Base-by-base conservation (phyloP, 1,140 invertebrate species). In the Brachystomella parvula region DNA sequence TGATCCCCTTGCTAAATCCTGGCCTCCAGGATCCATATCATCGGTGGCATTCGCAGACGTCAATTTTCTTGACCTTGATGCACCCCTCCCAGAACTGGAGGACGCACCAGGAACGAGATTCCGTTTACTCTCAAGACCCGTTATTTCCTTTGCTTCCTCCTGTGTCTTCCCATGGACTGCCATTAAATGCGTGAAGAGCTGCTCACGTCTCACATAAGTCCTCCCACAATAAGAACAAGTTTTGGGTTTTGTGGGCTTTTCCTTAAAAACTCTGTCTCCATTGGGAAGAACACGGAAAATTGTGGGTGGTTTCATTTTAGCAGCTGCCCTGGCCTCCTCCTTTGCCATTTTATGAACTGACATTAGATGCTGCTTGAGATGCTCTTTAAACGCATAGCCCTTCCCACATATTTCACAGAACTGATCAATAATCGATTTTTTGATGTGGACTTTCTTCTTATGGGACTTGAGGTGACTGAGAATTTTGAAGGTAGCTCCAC, bases 131-230 rank as follows among this genome's bases (percentile, higher is more conserved):
- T 53, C 21, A 9, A 53, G 21, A 6, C 49, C 49, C 12, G 49
- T 53, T 6, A 53, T 15, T 19, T 53, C 49, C 49, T 53, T 53
- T 53, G 49, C 49, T 26, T 53, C 49, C 21, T 53, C 49, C 24
- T 53, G 12, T 24, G 49, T 19, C 21, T 53, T 9, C 24, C 49
- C 49, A 24, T 53, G 49, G 6, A 53, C 49, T 9, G 49, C 12
- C 12, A 53, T 53, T 24, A 53, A 53, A 53, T 53, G 49, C 6
- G 49, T 53, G 21, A 53, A 53, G 24, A 53, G 49, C 49, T 53
- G 49, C 49, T 53, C 49, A 19, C 49, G 12, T 15, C 49, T 12
- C 49, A 53, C 49, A 53, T 53, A 53, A 15, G 49, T 53, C 24
- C 49, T 12, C 12, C 24, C 3, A 24, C 49, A 53, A 24, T 6